Percentiles rank a stretch among this genome's conserved stretches.
Conservation (phyloP, 2,113 vertebrate species). For the Phaethornis superciliosus region DNA sequence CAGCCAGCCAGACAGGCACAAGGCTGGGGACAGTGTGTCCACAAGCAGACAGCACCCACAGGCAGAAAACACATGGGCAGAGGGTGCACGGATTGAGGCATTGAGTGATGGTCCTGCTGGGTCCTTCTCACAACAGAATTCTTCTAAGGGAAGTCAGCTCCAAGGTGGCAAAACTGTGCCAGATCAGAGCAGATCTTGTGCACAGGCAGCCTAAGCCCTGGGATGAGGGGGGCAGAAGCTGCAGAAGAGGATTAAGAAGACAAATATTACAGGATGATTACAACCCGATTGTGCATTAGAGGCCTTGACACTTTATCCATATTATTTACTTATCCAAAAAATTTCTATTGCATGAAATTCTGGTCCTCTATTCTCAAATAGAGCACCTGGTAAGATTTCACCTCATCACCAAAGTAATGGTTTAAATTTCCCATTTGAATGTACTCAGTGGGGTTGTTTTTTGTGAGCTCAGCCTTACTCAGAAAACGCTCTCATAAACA, state of each 20-base stretch:
- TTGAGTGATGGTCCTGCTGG: neutral
- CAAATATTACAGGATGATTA: neutral
- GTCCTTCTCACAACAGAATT: neutral
- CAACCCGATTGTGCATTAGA: neutral
- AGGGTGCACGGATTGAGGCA: fast-evolving
- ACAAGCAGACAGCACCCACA: neutral
- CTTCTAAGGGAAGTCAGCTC: neutral
- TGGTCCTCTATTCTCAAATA: neutral
- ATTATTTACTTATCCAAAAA: neutral
- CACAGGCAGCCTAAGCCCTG: neutral
- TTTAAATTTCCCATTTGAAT: neutral
- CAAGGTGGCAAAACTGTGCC: neutral
- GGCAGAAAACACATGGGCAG: neutral
- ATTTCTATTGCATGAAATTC: neutral
- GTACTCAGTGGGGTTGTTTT: neutral
- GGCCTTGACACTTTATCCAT: neutral
- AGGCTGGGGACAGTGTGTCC: neutral
- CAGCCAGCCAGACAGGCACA: neutral
- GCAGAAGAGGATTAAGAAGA: neutral
- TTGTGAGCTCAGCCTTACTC: neutral
- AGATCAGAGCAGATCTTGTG: neutral
- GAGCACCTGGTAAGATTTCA: neutral
- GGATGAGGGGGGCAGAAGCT: neutral
- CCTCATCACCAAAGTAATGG: fast-evolving
- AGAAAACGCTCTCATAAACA: neutral